Conservation (phyloP, 2,113 vertebrate species). For the Rhynchomys soricoides region DNA sequence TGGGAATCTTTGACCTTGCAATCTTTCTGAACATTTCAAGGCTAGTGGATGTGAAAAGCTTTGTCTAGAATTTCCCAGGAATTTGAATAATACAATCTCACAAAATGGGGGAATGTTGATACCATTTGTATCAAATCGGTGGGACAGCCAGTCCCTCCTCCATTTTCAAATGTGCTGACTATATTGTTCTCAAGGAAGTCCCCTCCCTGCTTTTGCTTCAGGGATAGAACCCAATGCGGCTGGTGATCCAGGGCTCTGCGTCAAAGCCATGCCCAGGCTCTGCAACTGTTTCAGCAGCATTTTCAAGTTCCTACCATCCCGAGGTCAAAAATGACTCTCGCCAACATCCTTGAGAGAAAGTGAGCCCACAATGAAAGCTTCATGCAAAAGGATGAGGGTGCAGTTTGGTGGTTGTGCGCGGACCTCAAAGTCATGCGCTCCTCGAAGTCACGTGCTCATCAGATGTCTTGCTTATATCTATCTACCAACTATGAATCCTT, state of each 20-base stretch:
- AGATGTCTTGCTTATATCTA: neutral
- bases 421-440: neutral
- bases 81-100: conserved; percentile 53
- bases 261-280: neutral
- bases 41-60: conserved; percentile 24
- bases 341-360: neutral
- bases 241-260: too few relatives aligned
- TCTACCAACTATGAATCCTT: neutral
- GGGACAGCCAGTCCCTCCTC: neutral
- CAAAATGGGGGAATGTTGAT: neutral
- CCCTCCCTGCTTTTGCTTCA: neutral
- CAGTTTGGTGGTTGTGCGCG: accelerated
- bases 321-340: neutral
- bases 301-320: neutral
- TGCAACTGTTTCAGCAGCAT: neutral
- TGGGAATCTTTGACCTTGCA: conserved; percentile 48
- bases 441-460: neutral
- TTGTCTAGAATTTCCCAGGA: conserved; percentile 67
- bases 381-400: neutral
- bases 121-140: neutral
- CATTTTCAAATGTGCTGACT: conserved; percentile 51
- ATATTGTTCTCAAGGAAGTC: neutral
- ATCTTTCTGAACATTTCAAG: conserved; percentile 30
- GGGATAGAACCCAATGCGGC: neutral
- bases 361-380: neutral